A percentile compares a stretch with the other conserved stretches of the same genome.
These are phyloP conservation scores for Lagodon rhomboides DNA, from an alignment of 2,797 vertebrate species.

Conservation along the genomic window DNA sequence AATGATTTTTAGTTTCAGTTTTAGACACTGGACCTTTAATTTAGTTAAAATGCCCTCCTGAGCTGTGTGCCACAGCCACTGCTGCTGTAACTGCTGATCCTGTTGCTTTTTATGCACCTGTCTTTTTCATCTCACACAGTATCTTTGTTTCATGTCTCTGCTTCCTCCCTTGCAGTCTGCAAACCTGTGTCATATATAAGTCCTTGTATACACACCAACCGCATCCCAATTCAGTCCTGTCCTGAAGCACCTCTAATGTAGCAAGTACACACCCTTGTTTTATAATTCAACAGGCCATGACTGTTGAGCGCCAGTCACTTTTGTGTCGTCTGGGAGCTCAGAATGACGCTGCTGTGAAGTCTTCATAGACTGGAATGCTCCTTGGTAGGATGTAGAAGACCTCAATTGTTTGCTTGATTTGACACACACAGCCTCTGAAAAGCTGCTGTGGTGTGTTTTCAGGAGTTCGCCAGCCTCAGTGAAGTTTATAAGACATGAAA, in stretches of 20 bases:
- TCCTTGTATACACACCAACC: background rate
- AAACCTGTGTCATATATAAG: background rate
- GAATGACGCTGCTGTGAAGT: conserved; percentile 17
- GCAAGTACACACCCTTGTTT: conserved; percentile 8
- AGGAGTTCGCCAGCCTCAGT: background rate
- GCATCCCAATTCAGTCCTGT: background rate
- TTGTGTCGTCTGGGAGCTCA: conserved; percentile 4
- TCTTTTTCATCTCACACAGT: background rate
- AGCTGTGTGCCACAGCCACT: background rate
- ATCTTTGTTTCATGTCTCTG: background rate
- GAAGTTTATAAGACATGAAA: background rate
- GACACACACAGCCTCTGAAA: background rate
- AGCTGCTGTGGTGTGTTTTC: background rate
- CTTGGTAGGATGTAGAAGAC: too few species aligned
- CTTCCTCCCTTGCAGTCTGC: background rate
- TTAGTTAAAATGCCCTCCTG: background rate
- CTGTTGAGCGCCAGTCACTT: background rate
- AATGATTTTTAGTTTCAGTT: too few species aligned
- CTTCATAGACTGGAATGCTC: conserved; percentile 19
- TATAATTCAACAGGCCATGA: conserved; percentile 20
- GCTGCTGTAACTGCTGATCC: background rate
- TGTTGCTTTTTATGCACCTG: background rate
- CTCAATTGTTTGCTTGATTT: too few species aligned
- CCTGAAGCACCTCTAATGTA: conserved; percentile 6
- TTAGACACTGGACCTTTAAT: too few species aligned